These are phyloP conservation scores for Sebastes goodei DNA, from an alignment of 2,797 vertebrate genomes.

Conservation along the genomic window DNA sequence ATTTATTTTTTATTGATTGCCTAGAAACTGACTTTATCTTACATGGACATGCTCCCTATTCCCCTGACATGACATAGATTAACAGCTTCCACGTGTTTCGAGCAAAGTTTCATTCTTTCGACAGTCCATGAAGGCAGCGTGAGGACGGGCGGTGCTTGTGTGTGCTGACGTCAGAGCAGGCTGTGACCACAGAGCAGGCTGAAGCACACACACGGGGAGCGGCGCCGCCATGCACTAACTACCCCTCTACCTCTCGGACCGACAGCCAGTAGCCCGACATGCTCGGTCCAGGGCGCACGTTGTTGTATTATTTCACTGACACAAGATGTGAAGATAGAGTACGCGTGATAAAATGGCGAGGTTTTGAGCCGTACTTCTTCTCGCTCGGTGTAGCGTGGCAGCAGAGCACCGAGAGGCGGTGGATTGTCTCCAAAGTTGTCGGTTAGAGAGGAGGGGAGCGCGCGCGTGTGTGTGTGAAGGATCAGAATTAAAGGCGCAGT, in stretches of 20 bases:
- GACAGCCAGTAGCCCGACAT: slow-evolving; percentile 43
- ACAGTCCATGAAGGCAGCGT: slow-evolving; percentile 10
- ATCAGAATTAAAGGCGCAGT: slow-evolving; percentile 76
- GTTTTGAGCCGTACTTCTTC: slow-evolving; percentile 55
- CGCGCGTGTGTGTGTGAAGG: slow-evolving; percentile 63
- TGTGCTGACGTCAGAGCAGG: slow-evolving; percentile 48
- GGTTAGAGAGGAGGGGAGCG: slow-evolving; percentile 57
- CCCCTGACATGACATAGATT: background rate
- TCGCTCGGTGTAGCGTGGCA: slow-evolving; percentile 69
- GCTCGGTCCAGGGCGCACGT: slow-evolving; percentile 2
- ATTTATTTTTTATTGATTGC: background rate
- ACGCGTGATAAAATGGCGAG: slow-evolving; percentile 42
- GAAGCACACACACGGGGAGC: slow-evolving; percentile 34
- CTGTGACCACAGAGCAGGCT: slow-evolving; percentile 26
- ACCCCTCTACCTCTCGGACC: background rate
- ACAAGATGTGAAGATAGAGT: slow-evolving; percentile 13
- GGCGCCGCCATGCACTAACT: slow-evolving; percentile 69
- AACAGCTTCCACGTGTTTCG: slow-evolving; percentile 1
- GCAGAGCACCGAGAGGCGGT: slow-evolving; percentile 25
- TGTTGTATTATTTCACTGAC: slow-evolving; percentile 4
- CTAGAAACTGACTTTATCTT: background rate
- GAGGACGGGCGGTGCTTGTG: slow-evolving; percentile 27
- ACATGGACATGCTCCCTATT: background rate
- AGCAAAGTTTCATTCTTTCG: accelerated
- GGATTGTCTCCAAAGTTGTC: slow-evolving; percentile 75